Evolutionary conservation across 2,888 invertebrate genomes (phyloP).

Genomic region (Temnothorax unifasciatus): DNA sequence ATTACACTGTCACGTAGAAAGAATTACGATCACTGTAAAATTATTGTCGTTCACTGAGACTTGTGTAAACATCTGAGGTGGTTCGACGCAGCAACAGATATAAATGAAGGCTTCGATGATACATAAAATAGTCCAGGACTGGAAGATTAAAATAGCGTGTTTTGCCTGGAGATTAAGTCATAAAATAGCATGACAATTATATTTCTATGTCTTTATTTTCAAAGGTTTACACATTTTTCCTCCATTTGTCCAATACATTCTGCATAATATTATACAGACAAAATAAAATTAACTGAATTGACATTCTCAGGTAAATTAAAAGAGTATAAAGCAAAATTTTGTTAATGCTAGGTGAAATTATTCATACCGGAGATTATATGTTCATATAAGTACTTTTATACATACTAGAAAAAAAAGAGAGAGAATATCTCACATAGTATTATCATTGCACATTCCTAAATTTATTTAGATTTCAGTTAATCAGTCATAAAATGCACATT

Average conservation of each 20-base stretch:
- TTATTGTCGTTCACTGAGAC: conserved; percentile 28
- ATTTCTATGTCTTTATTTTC: not conserved
- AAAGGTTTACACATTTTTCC: not conserved
- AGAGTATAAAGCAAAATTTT: not conserved
- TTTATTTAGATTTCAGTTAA: conserved; percentile 17
- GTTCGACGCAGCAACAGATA: conserved; percentile 1
- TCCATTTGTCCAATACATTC: not conserved
- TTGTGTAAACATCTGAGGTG: conserved; percentile 29
- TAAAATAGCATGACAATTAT: not conserved
- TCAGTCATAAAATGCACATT: not conserved
- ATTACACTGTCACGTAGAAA: conserved; percentile 46
- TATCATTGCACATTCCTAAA: not conserved
- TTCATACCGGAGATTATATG: not conserved
- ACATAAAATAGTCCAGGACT: not conserved
- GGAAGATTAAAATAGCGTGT: not conserved
- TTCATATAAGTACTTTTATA: not conserved
- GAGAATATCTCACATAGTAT: not conserved
- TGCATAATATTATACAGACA: not conserved
- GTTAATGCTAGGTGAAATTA: conserved; percentile 15
- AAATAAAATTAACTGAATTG: not conserved
- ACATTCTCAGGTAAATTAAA: conserved; percentile 3
- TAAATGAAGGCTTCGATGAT: conserved; percentile 1
- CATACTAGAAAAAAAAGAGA: not conserved
- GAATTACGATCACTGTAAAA: conserved; percentile 39
- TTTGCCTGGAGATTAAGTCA: not conserved